Evolutionary conservation across 2,888 invertebrate genomes (phyloP), one percentile per base, ranked within the genome.

Genomic region (Phyllotreta striolata): DNA sequence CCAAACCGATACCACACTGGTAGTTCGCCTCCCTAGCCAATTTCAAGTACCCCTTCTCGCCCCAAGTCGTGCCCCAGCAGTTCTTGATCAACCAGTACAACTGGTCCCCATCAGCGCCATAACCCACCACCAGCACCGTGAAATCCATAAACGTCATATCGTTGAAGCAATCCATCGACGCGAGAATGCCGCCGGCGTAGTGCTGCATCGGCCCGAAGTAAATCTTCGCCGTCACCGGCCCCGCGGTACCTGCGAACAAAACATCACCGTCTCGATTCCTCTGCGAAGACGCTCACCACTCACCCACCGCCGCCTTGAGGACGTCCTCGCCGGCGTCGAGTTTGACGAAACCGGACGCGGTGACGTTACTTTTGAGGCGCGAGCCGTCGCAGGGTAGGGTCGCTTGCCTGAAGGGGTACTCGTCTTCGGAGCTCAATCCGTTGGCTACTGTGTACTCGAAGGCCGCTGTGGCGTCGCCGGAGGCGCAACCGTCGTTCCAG

Each of bases 11-110:
- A 41, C 63, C 63, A 14, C 63, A 63, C 12, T 39, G 6, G 12
- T 37, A 24, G 4, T 24, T 54, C 7, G 38, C 46, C 9, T 55
- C 35, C 34, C 55, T 63, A 10, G 39, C 39, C 24, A 63, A 5
- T 8, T 24, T 59, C 35, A 59, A 55, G 49, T 55, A 63, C 14
- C 63, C 63, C 1, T 37, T 1, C 24, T 63, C 63, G 7, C 63
- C 63, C 63, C 63, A 63, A 1, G 0, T 0, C n/a, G 8, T 3
- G 14, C 59, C 63, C 63, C 63, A 63, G 6, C 59, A 63, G 43
- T 63, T 63, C 43, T 63, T 63, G 8, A 59, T 47, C 35, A 41
- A 49, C 63, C 63, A 63, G 46, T 47, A 63, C 9, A 55, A 38
- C 12, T 14, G 35, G 8, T 8, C n/a, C 5, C 8, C n/a, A 10